Conservation (phyloP, 2,797 vertebrate species). For the Eulemur coronatus region DNA sequence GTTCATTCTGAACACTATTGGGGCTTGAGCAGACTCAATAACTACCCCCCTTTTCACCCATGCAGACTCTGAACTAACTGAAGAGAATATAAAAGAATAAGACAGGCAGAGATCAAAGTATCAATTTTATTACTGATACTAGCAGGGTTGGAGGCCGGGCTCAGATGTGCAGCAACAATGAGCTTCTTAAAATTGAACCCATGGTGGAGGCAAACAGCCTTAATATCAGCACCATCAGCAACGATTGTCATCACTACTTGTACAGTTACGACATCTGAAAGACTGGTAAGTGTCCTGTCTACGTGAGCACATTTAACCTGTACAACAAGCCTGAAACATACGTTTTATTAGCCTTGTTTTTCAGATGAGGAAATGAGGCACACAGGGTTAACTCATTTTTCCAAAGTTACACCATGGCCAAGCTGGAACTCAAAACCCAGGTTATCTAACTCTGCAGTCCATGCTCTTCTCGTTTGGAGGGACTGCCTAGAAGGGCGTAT, state of each 20-base stretch:
- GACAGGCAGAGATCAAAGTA: neutral
- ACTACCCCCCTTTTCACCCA: neutral
- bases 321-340: neutral
- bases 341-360: neutral
- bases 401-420: neutral
- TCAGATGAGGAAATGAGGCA: neutral
- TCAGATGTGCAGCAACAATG: neutral
- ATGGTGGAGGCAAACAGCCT: neutral
- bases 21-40: neutral
- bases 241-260: neutral
- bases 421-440: neutral
- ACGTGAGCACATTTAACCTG: neutral
- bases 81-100: neutral
- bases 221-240: neutral
- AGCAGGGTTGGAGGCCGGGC: neutral
- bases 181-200: neutral
- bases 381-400: neutral
- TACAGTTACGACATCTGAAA: neutral
- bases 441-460: neutral
- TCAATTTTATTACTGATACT: neutral
- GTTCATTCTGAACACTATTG: neutral
- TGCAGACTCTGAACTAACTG: neutral
- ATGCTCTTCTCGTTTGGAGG: neutral
- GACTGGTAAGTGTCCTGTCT: neutral
- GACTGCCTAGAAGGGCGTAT: neutral